phyloP scores from a whole-genome alignment of 2,888 invertebrate species.

The Ormyrus pomaceus region DNA sequence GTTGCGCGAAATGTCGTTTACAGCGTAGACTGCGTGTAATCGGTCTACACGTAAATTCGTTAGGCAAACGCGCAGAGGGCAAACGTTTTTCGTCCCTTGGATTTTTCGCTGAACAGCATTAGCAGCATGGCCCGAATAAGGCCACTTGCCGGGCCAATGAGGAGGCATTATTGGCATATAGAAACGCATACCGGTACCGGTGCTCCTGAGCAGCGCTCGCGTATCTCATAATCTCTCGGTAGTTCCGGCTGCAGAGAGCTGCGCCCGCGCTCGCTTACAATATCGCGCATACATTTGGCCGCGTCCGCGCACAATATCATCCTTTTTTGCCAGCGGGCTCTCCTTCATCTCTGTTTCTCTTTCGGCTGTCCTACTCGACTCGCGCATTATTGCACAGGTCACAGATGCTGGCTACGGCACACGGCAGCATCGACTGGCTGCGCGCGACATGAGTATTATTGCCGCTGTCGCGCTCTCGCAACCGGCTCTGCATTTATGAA shows the following conservation, averaged over 20 bases:
- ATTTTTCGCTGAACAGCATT: slow-evolving; percentile 14
- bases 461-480: slow-evolving; percentile 42
- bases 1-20: too few species aligned
- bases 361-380: neutral
- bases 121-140: slow-evolving; percentile 1
- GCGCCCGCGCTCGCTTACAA: slow-evolving; percentile 34
- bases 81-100: slow-evolving; percentile 17
- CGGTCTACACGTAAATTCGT: neutral
- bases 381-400: slow-evolving; percentile 53
- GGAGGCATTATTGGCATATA: slow-evolving; percentile 35
- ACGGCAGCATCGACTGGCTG: slow-evolving; percentile 28
- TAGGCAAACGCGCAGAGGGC: slow-evolving; percentile 11
- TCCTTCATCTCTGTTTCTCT: neutral
- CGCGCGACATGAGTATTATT: slow-evolving; percentile 52
- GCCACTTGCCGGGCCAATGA: neutral
- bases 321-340: slow-evolving; percentile 8
- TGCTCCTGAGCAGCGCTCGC: neutral
- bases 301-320: slow-evolving; percentile 11
- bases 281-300: slow-evolving; percentile 18
- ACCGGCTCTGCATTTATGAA: slow-evolving; percentile 55
- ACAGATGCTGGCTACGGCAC: slow-evolving; percentile 39
- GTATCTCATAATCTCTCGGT: slow-evolving; percentile 44
- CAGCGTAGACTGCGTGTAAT: neutral
- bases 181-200: slow-evolving; percentile 1
- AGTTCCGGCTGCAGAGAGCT: slow-evolving; percentile 26